phyloP scores from a whole-genome alignment of 2,888 invertebrate genomes.

The Ophion slaviceki region DNA sequence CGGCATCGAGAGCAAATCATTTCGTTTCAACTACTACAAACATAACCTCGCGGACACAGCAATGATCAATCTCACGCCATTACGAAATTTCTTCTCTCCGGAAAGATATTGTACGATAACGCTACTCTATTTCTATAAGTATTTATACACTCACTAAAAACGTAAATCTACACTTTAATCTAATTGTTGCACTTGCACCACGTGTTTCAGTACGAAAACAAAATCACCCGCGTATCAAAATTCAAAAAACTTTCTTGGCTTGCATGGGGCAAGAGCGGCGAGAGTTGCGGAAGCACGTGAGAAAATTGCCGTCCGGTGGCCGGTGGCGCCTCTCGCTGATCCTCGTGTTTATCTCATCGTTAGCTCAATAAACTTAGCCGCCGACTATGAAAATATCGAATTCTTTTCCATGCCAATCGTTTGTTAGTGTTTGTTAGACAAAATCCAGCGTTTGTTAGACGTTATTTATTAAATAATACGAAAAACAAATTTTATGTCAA shows the following conservation, averaged over 20 bases:
- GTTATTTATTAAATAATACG: no score
- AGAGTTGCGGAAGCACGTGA: not conserved
- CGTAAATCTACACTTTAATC: not conserved
- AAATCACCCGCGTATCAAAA: slow-evolving; percentile 39
- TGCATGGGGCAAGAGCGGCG: not conserved
- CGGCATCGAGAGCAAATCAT: not conserved
- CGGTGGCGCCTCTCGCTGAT: slow-evolving; percentile 21
- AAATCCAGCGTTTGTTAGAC: no score
- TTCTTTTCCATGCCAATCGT: no score
- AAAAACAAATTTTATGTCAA: no score
- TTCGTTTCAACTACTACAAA: not conserved
- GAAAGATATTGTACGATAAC: not conserved
- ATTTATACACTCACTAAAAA: slow-evolving; percentile 17
- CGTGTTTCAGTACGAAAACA: slow-evolving; percentile 54
- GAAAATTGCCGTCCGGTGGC: not conserved
- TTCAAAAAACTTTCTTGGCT: slow-evolving; percentile 15
- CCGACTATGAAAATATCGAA: no score
- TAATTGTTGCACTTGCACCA: slow-evolving; percentile 29
- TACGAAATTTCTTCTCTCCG: not conserved
- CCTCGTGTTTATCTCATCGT: slow-evolving; percentile 3
- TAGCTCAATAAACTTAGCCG: no score
- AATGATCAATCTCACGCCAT: not conserved
- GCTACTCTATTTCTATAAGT: not conserved
- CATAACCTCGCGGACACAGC: slow-evolving; percentile 39
- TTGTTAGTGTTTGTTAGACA: no score